phyloP scores from a whole-genome alignment of 1,140 invertebrate genomes.

The Cyclina sinensis region DNA sequence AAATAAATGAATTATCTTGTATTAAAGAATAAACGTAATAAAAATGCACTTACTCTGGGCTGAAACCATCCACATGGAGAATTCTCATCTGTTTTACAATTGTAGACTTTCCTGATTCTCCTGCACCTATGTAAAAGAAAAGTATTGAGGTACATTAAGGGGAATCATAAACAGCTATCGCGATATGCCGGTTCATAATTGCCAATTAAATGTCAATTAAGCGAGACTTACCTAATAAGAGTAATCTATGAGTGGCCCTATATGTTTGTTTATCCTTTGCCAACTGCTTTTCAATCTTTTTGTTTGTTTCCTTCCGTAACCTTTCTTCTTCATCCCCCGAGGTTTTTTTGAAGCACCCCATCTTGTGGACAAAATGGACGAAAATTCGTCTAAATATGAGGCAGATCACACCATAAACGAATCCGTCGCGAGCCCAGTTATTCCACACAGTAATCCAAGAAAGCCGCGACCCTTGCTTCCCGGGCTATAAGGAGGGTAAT shows the following conservation, averaged over 20 bases:
- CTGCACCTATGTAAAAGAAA: constrained; percentile 86
- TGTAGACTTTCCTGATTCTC: constrained; percentile 98
- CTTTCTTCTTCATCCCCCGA: constrained; percentile 94
- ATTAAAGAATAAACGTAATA: background rate
- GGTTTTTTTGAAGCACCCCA: constrained; percentile 84
- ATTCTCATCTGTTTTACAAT: constrained; percentile 99
- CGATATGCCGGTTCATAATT: constrained; percentile 26
- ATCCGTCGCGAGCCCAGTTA: constrained; percentile 61
- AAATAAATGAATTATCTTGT: background rate
- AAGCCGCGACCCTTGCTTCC: constrained; percentile 70
- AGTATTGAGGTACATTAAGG: constrained; percentile 63
- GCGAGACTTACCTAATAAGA: constrained; percentile 93
- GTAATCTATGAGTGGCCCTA: constrained; percentile 97
- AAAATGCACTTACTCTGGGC: constrained; percentile 83
- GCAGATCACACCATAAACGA: constrained; percentile 64
- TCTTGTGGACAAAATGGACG: constrained; percentile 82
- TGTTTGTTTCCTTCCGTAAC: constrained; percentile 97
- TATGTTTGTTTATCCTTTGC: constrained; percentile 99
- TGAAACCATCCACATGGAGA: constrained; percentile 99
- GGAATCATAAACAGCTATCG: constrained; percentile 38
- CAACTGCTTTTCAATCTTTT: constrained; percentile 99
- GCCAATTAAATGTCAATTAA: constrained; percentile 47
- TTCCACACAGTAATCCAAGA: constrained; percentile 70
- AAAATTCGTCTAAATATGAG: constrained; percentile 73
- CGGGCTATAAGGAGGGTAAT: constrained; percentile 76